These are phyloP conservation scores for Erynnis tages DNA, from an alignment of 2,888 invertebrate genomes.

Conservation along the genomic window DNA sequence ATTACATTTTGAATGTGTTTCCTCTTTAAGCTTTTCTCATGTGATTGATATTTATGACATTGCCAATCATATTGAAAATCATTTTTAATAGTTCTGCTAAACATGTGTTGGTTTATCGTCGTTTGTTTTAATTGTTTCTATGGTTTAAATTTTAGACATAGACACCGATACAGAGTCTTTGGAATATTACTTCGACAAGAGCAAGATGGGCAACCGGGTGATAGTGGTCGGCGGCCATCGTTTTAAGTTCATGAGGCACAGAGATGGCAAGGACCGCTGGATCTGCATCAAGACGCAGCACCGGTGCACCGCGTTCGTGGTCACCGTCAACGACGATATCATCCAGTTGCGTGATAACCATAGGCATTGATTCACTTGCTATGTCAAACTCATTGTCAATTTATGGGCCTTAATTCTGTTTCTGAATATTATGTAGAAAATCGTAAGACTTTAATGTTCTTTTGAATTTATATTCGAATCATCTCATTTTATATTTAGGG, in stretches of 20 bases:
- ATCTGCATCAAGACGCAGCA: conserved; percentile 47
- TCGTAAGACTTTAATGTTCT: too few species aligned
- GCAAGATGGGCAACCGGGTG: conserved; percentile 45
- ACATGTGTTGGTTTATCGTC: background rate
- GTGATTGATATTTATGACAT: too few species aligned
- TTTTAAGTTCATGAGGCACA: conserved; percentile 44
- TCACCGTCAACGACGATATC: conserved; percentile 43
- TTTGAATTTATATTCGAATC: too few species aligned
- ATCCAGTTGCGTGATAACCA: conserved; percentile 41
- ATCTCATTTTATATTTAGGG: too few species aligned
- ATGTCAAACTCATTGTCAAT: too few species aligned
- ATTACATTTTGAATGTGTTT: too few species aligned
- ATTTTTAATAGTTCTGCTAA: too few species aligned
- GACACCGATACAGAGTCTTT: conserved; percentile 30
- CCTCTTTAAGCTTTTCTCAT: too few species aligned
- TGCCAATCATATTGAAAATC: too few species aligned
- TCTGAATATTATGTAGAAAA: too few species aligned
- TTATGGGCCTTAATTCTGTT: too few species aligned
- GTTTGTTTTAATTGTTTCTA: background rate
- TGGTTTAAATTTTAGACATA: background rate
- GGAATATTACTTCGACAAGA: conserved; percentile 45
- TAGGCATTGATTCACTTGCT: conserved; percentile 39
- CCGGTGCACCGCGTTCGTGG: conserved; percentile 46
- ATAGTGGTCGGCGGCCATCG: conserved; percentile 43
- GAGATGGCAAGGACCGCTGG: conserved; percentile 41